Percentiles rank a stretch among this genome's conserved stretches.
Evolutionary conservation across 2,797 vertebrate species (phyloP).

Genomic region (Pagetopsis macropterus): DNA sequence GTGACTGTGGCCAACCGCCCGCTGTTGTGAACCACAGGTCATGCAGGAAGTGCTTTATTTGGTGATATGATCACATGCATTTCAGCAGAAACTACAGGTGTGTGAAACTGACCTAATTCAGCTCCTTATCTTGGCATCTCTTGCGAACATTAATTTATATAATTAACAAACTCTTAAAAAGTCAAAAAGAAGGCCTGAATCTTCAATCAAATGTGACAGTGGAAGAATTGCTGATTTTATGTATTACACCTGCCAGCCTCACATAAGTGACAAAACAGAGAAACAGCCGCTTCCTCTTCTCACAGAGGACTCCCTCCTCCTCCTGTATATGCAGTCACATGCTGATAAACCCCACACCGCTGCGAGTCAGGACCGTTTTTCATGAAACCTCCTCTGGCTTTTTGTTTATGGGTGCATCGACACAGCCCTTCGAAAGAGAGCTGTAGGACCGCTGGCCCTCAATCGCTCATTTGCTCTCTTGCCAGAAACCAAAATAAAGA

Average conservation of each 20-base stretch:
- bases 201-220: background rate
- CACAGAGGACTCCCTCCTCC: conserved; percentile 32
- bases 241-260: conserved; percentile 1
- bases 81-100: conserved; percentile 37
- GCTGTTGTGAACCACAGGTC: conserved; percentile 57
- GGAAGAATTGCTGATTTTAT: background rate
- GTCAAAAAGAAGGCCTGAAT: background rate
- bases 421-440: conserved; percentile 24
- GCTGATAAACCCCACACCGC: background rate
- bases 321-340: conserved; percentile 21
- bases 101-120: conserved; percentile 10
- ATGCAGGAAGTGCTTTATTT: conserved; percentile 42
- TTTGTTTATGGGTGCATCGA: conserved; percentile 21
- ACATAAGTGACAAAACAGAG: conserved; percentile 18
- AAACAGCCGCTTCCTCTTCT: conserved; percentile 53
- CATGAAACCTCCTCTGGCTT: background rate
- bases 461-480: conserved; percentile 23
- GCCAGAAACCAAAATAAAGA: conserved; percentile 27
- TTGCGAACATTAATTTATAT: background rate
- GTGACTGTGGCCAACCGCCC: conserved; percentile 3
- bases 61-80: background rate
- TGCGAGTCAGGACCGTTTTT: conserved; percentile 8
- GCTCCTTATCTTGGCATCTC: background rate
- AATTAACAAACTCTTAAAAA: background rate
- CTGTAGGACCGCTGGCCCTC: conserved; percentile 16